phyloP scores from a whole-genome alignment of 2,888 invertebrate species.

The Caenorhabditis macrosperma region DNA sequence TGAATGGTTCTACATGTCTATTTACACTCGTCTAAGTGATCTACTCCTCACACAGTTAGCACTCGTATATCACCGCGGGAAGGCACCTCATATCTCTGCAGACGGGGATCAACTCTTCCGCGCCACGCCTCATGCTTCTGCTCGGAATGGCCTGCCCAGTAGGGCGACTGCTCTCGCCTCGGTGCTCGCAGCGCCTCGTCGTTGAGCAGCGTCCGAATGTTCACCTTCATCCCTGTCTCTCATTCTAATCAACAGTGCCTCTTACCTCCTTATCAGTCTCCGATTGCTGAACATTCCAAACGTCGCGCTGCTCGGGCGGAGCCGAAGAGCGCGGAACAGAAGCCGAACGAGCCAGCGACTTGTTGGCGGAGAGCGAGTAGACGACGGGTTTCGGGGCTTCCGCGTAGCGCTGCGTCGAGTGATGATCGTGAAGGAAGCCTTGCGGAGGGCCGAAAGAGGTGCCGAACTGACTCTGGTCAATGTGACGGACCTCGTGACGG shows the following conservation, averaged over 20 bases:
- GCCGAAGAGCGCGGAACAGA: conserved; percentile 60
- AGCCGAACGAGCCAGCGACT: conserved; percentile 45
- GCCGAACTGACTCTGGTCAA: conserved; percentile 71
- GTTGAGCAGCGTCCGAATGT: conserved; percentile 72
- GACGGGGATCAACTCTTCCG: conserved; percentile 69
- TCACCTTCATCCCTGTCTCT: conserved; percentile 59
- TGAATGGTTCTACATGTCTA: no score
- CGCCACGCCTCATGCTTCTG: conserved; percentile 72
- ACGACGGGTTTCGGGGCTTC: conserved; percentile 61
- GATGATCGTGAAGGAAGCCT: conserved; percentile 75
- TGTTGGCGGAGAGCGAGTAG: conserved; percentile 62
- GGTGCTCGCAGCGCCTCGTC: conserved; percentile 71
- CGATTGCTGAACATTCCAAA: conserved; percentile 62
- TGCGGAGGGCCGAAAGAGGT: conserved; percentile 73
- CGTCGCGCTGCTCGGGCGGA: conserved; percentile 67
- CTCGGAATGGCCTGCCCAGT: conserved; percentile 68
- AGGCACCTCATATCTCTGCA: conserved; percentile 63
- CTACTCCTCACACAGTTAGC: background rate
- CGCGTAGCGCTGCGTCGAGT: conserved; percentile 46
- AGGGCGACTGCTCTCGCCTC: conserved; percentile 67
- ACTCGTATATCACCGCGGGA: background rate
- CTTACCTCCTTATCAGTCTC: conserved; percentile 68
- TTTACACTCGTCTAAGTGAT: no score
- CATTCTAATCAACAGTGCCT: background rate
- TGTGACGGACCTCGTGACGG: conserved; percentile 63